Evolutionary conservation across 2,888 invertebrate genomes (phyloP), one percentile per base, ranked within the genome.

Genomic region (Scaptomyza caliginosa): DNA sequence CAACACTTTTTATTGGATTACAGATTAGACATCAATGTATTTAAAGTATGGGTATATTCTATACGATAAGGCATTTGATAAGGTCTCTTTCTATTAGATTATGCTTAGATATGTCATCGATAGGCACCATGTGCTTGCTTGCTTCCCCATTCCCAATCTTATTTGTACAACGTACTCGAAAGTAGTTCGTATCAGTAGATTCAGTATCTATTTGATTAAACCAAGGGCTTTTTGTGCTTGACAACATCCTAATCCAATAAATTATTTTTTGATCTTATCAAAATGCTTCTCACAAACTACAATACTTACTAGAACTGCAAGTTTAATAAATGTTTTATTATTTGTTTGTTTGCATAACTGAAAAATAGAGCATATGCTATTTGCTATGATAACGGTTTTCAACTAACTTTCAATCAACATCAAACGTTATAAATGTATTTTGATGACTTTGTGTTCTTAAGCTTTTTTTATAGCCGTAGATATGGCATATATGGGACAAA

Each of bases 61-160:
- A 13, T 13, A 32, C 32, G 5, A 6, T 10, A 13, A 42, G 30
- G 30, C n/a, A 30, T 2, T 24, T 24, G 62, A 59, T 60, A 60
- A 38, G 7, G 62, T 24, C 24, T 13, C 32, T n/a, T 48, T 24
- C 28, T 28, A 16, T 30, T 49, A 19, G 28, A 10, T 34, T 69
- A 30, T 23, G 34, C 38, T 49, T 19, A 23, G 46, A 23, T 30
- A 51, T 51, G n/a, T 51, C 45, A 30, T 8, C 11, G 45, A 30
- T 23, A 21, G 13, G 13, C 11, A 11, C 4, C 16, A 11, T 10
- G 28, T 8, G 2, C 28, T 34, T 17, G 7, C 2, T 28, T 26
- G 51, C n/a, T n/a, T n/a, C n/a, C n/a, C n/a, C n/a, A n/a, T n/a
- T 6, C 21, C 8, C 30, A 21, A 43, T 51, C 45, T 3, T 21